These are phyloP conservation scores for Andrena hattorfiana DNA, from an alignment of 2,888 invertebrate genomes.

Conservation along the genomic window DNA sequence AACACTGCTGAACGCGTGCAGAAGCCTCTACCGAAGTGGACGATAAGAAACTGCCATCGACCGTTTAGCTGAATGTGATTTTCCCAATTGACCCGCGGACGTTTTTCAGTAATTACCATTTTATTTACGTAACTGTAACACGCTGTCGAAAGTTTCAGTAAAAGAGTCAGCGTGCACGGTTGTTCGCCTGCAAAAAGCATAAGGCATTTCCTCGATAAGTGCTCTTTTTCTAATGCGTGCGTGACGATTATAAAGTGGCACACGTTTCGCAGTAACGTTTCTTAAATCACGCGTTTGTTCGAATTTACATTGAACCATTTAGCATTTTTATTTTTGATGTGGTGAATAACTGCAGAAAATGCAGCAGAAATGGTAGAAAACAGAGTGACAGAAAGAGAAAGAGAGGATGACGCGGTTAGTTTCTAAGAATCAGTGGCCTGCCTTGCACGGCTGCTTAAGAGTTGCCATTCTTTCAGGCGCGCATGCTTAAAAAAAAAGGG, in stretches of 20 bases:
- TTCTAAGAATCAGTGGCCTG: conserved; percentile 21
- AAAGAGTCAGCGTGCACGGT: conserved; percentile 10
- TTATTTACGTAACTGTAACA: conserved; percentile 39
- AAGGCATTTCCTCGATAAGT: conserved; percentile 49
- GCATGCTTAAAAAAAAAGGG: not conserved
- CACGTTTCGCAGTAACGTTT: not conserved
- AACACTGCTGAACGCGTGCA: conserved; percentile 20
- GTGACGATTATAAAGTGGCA: not conserved
- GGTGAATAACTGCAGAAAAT: not conserved
- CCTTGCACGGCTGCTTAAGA: conserved; percentile 41
- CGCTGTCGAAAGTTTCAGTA: conserved; percentile 8
- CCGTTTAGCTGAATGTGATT: conserved; percentile 18
- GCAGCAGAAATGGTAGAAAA: conserved; percentile 2
- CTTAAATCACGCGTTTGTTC: not conserved
- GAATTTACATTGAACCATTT: not conserved
- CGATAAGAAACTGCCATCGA: conserved; percentile 19
- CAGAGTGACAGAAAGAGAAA: not conserved
- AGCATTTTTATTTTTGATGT: not conserved
- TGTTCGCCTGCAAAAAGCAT: conserved; percentile 33
- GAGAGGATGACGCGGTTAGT: not conserved
- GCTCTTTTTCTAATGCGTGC: not conserved
- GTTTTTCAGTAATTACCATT: conserved; percentile 27
- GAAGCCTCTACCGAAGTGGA: conserved; percentile 14
- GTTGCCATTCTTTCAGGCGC: conserved; percentile 65
- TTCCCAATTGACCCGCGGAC: conserved; percentile 2